Conservation (phyloP, 2,797 vertebrate genomes). For the Pantherophis alleghaniensis region DNA sequence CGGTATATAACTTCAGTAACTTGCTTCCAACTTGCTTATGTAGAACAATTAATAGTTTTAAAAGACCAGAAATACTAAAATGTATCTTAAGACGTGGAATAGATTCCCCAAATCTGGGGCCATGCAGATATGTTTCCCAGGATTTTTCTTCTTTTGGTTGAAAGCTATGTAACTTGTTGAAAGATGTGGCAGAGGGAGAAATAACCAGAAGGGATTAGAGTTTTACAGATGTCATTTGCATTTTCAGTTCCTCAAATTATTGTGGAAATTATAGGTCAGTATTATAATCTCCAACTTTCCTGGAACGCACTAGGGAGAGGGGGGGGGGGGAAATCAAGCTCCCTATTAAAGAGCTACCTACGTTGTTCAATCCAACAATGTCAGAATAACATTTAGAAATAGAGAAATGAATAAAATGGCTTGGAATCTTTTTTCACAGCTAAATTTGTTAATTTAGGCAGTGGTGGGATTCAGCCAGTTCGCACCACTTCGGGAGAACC, state of each 20-base stretch:
- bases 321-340: not conserved
- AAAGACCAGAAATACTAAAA: not conserved
- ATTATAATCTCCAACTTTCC: not conserved
- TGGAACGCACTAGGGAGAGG: not conserved
- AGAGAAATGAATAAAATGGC: constrained; percentile 23
- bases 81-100: not conserved
- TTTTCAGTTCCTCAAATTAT: not conserved
- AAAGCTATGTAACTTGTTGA: not conserved
- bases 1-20: not conserved
- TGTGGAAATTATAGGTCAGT: not conserved
- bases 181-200: not conserved
- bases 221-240: constrained; percentile 1
- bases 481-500: too few relatives aligned
- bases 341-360: not conserved
- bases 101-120: not conserved
- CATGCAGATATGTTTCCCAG: not conserved
- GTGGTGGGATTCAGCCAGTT: too few relatives aligned
- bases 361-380: not conserved
- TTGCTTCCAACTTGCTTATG: not conserved
- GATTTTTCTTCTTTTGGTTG: not conserved
- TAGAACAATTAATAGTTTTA: constrained; percentile 14
- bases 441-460: not conserved
- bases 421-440: not conserved
- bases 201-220: not conserved
- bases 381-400: constrained; percentile 25